Percentiles rank a stretch among this genome's conserved stretches.
Evolutionary conservation across 2,888 invertebrate genomes (phyloP).

Genomic region (Agrenia bidenticulata): DNA sequence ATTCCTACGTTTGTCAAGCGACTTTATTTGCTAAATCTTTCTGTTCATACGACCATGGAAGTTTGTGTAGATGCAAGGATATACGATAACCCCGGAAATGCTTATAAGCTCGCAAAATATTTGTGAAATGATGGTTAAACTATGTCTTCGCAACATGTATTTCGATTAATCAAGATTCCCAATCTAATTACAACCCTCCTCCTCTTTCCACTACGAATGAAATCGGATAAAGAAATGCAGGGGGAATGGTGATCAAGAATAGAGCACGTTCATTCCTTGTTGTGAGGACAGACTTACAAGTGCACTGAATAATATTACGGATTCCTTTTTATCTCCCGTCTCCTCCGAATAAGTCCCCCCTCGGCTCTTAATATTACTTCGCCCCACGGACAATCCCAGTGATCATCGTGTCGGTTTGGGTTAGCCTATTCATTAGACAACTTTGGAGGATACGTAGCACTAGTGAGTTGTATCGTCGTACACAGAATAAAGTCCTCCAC

Average conservation of each 20-base stretch:
- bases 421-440: conserved; percentile 1
- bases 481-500: too few species aligned
- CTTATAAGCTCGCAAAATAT: too few species aligned
- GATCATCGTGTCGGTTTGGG: conserved; percentile 6
- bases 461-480: too few species aligned
- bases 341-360: not conserved
- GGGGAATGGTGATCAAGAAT: not conserved
- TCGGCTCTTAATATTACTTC: not conserved
- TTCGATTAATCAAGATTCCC: conserved; percentile 4
- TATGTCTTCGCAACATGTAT: not conserved
- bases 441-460: not conserved
- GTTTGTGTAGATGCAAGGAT: too few species aligned
- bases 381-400: conserved; percentile 11
- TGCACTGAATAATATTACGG: conserved; percentile 11
- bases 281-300: conserved; percentile 7
- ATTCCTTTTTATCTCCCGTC: conserved; percentile 10
- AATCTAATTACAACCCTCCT: conserved; percentile 2
- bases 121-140: too few species aligned
- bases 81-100: too few species aligned
- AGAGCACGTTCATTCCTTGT: conserved; percentile 11
- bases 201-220: too few species aligned
- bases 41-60: too few species aligned
- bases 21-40: too few species aligned
- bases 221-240: not conserved
- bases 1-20: not conserved